Percentiles rank a stretch among this genome's conserved stretches.
Evolutionary conservation across 2,113 vertebrate genomes (phyloP).

Genomic region (Cyprinodon brontotheroides): DNA sequence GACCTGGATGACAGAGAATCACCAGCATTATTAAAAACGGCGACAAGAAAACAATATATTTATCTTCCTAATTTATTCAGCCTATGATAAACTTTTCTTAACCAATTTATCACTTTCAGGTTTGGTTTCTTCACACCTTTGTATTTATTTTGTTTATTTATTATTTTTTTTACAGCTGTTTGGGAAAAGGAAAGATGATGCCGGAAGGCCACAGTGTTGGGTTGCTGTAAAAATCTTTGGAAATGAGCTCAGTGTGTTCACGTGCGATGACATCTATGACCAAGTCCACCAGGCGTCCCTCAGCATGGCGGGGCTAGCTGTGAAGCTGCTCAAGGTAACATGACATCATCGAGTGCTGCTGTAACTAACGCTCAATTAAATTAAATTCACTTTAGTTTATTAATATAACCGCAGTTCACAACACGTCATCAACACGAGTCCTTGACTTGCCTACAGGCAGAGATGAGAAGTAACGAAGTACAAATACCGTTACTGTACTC

Average conservation of each 20-base stretch:
- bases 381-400: no score
- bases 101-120: no score
- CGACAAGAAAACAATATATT: background rate
- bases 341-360: background rate
- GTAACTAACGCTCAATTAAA: background rate
- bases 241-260: constrained; percentile 82
- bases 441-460: no score
- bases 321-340: constrained; percentile 86
- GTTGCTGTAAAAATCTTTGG: constrained; percentile 86
- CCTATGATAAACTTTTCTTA: background rate
- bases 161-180: constrained; percentile 70
- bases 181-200: constrained; percentile 45
- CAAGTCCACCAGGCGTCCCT: constrained; percentile 78
- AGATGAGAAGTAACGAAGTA: no score
- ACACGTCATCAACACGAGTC: no score
- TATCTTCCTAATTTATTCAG: background rate
- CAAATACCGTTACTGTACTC: no score
- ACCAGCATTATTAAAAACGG: no score
- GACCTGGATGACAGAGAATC: no score
- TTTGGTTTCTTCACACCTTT: background rate
- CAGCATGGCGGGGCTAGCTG: constrained; percentile 77
- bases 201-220: constrained; percentile 68
- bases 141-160: constrained; percentile 1
- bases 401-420: no score
- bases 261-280: constrained; percentile 77